A percentile compares a stretch with the other conserved stretches of the same genome.
Evolutionary conservation across 2,113 vertebrate species (phyloP).

Genomic region (Halcyon senegalensis): DNA sequence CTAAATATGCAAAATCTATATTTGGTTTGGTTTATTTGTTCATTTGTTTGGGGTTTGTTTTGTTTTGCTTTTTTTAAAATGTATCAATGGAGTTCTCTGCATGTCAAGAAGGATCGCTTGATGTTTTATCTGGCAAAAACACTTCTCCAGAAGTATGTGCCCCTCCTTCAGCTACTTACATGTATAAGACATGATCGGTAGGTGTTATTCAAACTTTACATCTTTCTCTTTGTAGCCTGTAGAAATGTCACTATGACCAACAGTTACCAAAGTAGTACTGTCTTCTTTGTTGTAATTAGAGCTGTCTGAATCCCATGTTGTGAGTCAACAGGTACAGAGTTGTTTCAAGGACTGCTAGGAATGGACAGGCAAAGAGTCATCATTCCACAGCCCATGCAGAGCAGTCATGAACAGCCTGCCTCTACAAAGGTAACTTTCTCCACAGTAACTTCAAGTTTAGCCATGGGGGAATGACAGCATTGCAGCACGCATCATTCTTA

Average conservation of each 20-base stretch:
- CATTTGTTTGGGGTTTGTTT: neutral
- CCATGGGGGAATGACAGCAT: neutral
- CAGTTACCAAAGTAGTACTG: neutral
- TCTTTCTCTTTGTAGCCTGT: neutral
- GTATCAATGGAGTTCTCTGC: neutral
- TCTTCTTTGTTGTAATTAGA: neutral
- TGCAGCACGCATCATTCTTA: neutral
- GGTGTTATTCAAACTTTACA: neutral
- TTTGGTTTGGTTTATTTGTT: too few species aligned
- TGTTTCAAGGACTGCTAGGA: neutral
- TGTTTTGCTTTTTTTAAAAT: neutral
- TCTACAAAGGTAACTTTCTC: neutral
- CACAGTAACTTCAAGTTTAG: neutral
- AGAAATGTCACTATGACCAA: neutral
- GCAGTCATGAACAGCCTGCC: neutral
- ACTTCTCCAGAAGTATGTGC: neutral
- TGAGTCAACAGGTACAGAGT: neutral
- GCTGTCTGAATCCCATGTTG: neutral
- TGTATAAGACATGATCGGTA: neutral
- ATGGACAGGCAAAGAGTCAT: neutral
- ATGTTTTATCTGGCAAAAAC: neutral
- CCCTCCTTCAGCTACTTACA: neutral
- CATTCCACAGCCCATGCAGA: neutral
- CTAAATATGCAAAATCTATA: neutral
- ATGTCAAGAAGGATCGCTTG: neutral